A percentile compares a stretch with the other conserved stretches of the same genome.
Evolutionary conservation across 1,140 invertebrate genomes (phyloP).

Genomic region (Listronotus bonariensis): DNA sequence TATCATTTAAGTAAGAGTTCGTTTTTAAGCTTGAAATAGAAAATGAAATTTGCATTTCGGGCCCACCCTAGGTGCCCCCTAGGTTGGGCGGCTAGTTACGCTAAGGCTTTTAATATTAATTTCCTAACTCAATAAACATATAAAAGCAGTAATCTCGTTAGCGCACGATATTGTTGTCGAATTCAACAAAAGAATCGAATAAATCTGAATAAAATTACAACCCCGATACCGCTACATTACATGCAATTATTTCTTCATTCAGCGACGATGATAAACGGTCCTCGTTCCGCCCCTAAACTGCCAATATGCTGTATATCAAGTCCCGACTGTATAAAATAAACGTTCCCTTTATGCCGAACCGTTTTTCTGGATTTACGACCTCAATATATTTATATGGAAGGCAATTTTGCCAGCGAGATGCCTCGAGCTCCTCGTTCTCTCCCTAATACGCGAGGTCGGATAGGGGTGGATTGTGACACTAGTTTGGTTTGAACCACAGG

Average conservation of each 20-base stretch:
- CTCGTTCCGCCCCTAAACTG: constrained; percentile 28
- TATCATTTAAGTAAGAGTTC: too few species aligned
- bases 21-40: too few species aligned
- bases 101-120: too few species aligned
- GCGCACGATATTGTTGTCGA: too few species aligned
- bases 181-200: too few species aligned
- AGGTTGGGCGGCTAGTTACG: too few species aligned
- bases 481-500: not conserved
- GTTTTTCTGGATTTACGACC: constrained; percentile 53
- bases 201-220: constrained; percentile 1
- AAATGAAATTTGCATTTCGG: too few species aligned
- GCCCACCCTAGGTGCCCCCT: too few species aligned
- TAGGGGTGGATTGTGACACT: constrained; percentile 29
- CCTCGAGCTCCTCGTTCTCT: constrained; percentile 38
- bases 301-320: constrained; percentile 52
- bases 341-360: constrained; percentile 53
- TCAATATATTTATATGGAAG: constrained; percentile 57
- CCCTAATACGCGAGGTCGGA: constrained; percentile 48
- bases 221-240: not conserved
- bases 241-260: constrained; percentile 17
- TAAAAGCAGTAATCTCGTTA: too few species aligned
- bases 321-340: constrained; percentile 52
- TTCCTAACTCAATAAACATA: too few species aligned
- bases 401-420: constrained; percentile 49
- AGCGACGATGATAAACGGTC: constrained; percentile 7